phyloP scores from a whole-genome alignment of 2,113 vertebrate genomes.

The Labeo rohita region DNA sequence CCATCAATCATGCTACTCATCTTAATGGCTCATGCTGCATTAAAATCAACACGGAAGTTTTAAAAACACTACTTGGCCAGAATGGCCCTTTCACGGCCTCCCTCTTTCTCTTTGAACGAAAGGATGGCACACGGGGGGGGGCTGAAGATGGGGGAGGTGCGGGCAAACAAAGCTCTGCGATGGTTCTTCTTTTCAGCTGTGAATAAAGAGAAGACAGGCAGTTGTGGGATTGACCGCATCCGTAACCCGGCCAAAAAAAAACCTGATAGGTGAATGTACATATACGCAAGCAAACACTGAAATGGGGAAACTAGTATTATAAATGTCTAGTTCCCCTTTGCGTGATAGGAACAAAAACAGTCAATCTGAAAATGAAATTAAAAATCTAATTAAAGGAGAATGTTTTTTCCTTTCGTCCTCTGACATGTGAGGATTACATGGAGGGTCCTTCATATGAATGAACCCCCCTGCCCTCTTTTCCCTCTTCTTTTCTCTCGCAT shows the following conservation, averaged over 20 bases:
- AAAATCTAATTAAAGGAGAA: background rate
- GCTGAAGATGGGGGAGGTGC: slow-evolving; percentile 35
- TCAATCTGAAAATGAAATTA: background rate
- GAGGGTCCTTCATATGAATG: slow-evolving; percentile 62
- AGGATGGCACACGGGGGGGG: slow-evolving; percentile 20
- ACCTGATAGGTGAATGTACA: background rate
- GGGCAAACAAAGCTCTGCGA: slow-evolving; percentile 62
- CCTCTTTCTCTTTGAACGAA: slow-evolving; percentile 24
- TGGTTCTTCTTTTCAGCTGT: background rate
- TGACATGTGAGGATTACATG: slow-evolving; percentile 40
- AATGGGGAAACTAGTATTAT: background rate
- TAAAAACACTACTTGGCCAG: slow-evolving; percentile 33
- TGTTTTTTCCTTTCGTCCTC: background rate
- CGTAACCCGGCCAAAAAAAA: background rate
- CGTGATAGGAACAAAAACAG: background rate
- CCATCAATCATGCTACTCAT: background rate
- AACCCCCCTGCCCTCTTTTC: slow-evolving; percentile 50
- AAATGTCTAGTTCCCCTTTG: background rate
- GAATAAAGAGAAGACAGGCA: slow-evolving; percentile 2
- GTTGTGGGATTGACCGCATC: background rate
- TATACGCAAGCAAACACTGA: background rate
- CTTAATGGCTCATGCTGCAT: slow-evolving; percentile 13
- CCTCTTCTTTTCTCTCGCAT: slow-evolving; percentile 67
- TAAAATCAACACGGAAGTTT: background rate
- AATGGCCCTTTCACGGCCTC: slow-evolving; percentile 50